phyloP scores from a whole-genome alignment of 2,113 vertebrate genomes.

The Bubo blakistoni region DNA sequence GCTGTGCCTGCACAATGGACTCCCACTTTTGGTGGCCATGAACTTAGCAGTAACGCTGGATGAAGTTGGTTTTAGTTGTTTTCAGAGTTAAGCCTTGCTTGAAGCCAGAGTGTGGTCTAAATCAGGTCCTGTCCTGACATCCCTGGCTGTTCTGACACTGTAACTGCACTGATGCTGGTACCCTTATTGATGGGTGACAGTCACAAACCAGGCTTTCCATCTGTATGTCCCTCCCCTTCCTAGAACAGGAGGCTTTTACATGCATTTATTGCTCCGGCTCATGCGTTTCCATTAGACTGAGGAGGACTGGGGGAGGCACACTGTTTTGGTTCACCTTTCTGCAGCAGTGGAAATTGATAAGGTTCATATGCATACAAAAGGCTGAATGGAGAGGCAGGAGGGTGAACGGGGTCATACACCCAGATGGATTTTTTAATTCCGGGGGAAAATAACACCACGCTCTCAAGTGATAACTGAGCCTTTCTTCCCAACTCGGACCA shows the following conservation, averaged over 20 bases:
- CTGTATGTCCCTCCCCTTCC: not conserved
- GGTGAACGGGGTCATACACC: slow-evolving; percentile 78
- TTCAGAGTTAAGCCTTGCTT: not conserved
- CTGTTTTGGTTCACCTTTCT: slow-evolving; percentile 72
- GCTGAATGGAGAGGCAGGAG: slow-evolving; percentile 79
- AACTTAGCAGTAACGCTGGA: not conserved
- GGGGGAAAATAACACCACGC: slow-evolving; percentile 78
- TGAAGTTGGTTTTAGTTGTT: not conserved
- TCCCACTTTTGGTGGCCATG: not conserved
- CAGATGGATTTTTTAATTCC: slow-evolving; percentile 84
- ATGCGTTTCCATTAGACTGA: slow-evolving; percentile 62
- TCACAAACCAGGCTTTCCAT: not conserved
- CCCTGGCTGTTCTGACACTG: not conserved
- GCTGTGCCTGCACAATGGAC: not conserved
- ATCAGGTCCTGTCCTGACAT: not conserved
- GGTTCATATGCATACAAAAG: slow-evolving; percentile 85
- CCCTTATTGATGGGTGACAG: rapidly evolving
- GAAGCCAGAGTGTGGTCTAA: not conserved
- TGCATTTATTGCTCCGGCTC: slow-evolving; percentile 62
- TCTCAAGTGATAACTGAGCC: slow-evolving; percentile 81
- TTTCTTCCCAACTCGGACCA: slow-evolving; percentile 80
- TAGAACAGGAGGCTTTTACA: slow-evolving; percentile 55
- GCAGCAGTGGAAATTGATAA: slow-evolving; percentile 79
- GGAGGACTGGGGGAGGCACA: slow-evolving; percentile 50
- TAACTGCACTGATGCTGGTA: not conserved